Evolutionary conservation across 2,888 invertebrate genomes (phyloP).

Genomic region (Megaustenia siamemsis): DNA sequence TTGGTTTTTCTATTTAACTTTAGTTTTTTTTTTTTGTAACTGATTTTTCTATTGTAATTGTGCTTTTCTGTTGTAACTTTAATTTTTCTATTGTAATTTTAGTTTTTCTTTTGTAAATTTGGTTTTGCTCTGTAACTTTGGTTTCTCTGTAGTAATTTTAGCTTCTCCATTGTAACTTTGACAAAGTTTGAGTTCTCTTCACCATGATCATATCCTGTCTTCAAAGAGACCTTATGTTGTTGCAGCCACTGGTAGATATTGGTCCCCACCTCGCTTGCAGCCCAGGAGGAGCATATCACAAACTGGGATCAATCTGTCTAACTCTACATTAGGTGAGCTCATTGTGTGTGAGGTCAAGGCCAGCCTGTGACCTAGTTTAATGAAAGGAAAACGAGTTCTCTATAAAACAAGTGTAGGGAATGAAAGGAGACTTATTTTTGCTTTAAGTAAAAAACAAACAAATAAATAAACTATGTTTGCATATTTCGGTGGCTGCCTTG

Average conservation of each 20-base stretch:
- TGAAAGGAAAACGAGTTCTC: background rate
- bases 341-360: background rate
- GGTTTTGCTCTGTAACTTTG: background rate
- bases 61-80: background rate
- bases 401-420: background rate
- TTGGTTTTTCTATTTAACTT: too few species aligned
- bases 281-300: background rate
- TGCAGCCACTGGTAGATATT: background rate
- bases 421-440: background rate
- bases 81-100: too few species aligned
- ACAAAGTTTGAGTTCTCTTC: background rate
- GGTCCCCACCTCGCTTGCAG: background rate
- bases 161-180: background rate
- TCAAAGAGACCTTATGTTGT: background rate
- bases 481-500: too few species aligned
- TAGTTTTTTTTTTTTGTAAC: too few species aligned
- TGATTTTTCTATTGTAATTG: too few species aligned
- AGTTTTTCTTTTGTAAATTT: background rate
- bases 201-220: background rate
- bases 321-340: background rate
- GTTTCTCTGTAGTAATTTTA: too few species aligned
- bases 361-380: background rate
- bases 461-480: background rate
- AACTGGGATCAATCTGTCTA: background rate
- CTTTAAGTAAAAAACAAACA: background rate